Percentiles rank a stretch among this genome's conserved stretches.
These are phyloP conservation scores for Neoarius graeffei DNA, from an alignment of 2,113 vertebrate genomes.

Conservation along the genomic window DNA sequence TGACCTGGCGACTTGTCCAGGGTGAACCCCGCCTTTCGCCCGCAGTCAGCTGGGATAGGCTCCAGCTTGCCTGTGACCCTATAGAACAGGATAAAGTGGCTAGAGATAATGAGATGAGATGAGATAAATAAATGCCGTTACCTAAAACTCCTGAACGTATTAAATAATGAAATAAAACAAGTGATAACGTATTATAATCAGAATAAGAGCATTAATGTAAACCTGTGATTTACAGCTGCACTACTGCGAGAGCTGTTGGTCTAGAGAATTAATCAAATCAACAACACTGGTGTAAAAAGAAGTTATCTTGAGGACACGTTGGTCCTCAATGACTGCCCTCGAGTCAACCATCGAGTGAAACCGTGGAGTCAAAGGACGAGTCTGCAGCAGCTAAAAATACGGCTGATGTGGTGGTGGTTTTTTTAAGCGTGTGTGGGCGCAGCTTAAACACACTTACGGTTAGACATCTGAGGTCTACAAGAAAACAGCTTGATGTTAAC, in stretches of 20 bases:
- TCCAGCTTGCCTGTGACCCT: too few species aligned
- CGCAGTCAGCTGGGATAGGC: too few species aligned
- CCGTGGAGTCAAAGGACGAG: constrained; percentile 11
- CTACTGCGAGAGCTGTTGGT: background rate
- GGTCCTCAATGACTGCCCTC: background rate
- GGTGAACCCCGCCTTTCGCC: too few species aligned
- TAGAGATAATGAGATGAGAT: too few species aligned
- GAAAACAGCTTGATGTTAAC: constrained; percentile 9
- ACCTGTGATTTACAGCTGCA: background rate
- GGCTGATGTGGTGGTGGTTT: background rate
- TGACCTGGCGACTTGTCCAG: too few species aligned
- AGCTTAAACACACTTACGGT: constrained; percentile 21
- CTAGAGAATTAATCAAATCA: background rate
- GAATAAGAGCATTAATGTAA: background rate
- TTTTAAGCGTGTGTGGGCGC: constrained; percentile 8
- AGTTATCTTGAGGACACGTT: background rate
- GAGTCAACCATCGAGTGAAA: constrained; percentile 7
- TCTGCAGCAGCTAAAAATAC: background rate
- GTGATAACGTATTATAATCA: background rate
- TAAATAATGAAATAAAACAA: too few species aligned
- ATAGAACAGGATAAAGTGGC: too few species aligned
- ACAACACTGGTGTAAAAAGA: background rate
- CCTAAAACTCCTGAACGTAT: too few species aligned
- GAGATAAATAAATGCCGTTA: background rate
- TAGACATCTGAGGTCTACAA: constrained; percentile 7